phyloP scores from a whole-genome alignment of 1,140 invertebrate genomes.

The Hylaeus volcanicus region DNA sequence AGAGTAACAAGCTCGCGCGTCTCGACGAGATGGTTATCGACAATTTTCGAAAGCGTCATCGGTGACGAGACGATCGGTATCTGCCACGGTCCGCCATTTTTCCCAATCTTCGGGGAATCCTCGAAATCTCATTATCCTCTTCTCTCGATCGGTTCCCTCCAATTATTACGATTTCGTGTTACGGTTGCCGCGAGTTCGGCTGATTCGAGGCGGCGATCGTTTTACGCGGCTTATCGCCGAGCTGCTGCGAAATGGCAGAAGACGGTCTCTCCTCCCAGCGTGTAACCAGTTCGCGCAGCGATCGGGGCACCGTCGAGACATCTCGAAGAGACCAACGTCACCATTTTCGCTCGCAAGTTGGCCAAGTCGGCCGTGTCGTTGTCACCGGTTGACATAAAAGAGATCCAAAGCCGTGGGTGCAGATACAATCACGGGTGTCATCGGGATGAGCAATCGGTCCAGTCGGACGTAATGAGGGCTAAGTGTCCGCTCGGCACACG shows the following conservation, averaged over 20 bases:
- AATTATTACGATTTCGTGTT: too few species aligned
- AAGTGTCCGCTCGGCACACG: background rate
- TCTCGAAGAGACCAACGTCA: background rate
- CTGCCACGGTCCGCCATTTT: too few species aligned
- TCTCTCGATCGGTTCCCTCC: too few species aligned
- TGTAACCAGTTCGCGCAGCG: background rate
- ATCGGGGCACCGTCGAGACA: background rate
- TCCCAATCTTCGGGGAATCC: too few species aligned
- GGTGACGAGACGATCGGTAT: background rate
- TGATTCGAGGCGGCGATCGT: too few species aligned
- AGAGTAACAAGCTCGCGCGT: constrained; percentile 22
- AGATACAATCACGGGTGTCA: constrained; percentile 26
- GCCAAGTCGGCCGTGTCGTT: background rate
- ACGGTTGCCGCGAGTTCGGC: too few species aligned
- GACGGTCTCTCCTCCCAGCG: too few species aligned
- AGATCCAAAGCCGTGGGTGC: background rate
- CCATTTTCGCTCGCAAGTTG: background rate
- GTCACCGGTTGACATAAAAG: background rate
- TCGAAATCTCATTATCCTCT: too few species aligned
- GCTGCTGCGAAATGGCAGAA: too few species aligned
- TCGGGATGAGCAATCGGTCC: constrained; percentile 1
- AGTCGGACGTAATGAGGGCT: constrained; percentile 5
- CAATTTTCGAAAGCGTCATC: background rate
- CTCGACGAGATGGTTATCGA: constrained; percentile 15
- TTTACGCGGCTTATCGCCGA: too few species aligned